Percentiles rank a stretch among this genome's conserved stretches.
These are phyloP conservation scores for Callimorpha dominula DNA, from an alignment of 2,888 invertebrate genomes.

Conservation along the genomic window DNA sequence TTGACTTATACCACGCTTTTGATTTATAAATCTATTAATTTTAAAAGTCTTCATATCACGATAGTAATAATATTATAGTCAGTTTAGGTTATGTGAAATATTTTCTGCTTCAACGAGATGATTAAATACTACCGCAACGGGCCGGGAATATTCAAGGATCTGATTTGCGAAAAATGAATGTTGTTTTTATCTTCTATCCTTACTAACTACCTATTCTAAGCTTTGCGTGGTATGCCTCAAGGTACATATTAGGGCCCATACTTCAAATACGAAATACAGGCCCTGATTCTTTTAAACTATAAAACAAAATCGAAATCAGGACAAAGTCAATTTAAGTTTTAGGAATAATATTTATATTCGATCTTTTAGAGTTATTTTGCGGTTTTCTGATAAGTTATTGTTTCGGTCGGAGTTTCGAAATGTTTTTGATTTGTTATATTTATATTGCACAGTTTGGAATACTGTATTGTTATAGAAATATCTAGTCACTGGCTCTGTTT, in stretches of 20 bases:
- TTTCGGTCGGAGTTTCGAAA: slow-evolving; percentile 21
- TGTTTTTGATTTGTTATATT: slow-evolving; percentile 24
- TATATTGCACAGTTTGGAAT: slow-evolving; percentile 9
- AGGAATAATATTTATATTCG: slow-evolving; percentile 17
- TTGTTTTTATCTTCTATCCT: background rate
- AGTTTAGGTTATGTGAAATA: background rate
- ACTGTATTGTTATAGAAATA: slow-evolving; percentile 9
- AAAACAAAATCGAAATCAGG: slow-evolving; percentile 23
- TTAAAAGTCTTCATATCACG: background rate
- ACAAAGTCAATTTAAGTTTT: slow-evolving; percentile 18
- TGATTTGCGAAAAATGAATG: background rate
- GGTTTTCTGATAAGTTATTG: slow-evolving; percentile 25
- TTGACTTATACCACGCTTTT: slow-evolving; percentile 29
- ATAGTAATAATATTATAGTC: background rate
- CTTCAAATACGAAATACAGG: slow-evolving; percentile 27
- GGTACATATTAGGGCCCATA: slow-evolving; percentile 28
- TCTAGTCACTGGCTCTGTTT: too few species aligned
- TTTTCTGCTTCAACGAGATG: too few species aligned
- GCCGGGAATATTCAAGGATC: background rate
- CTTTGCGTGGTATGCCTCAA: slow-evolving; percentile 27
- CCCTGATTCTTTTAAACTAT: slow-evolving; percentile 31
- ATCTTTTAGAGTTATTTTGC: slow-evolving; percentile 20
- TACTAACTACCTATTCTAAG: background rate
- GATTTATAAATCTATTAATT: background rate
- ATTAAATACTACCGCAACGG: too few species aligned